Evolutionary conservation across 2,888 invertebrate species (phyloP), one percentile per base, ranked within the genome.

Genomic region (Sinohyriopsis cumingii): DNA sequence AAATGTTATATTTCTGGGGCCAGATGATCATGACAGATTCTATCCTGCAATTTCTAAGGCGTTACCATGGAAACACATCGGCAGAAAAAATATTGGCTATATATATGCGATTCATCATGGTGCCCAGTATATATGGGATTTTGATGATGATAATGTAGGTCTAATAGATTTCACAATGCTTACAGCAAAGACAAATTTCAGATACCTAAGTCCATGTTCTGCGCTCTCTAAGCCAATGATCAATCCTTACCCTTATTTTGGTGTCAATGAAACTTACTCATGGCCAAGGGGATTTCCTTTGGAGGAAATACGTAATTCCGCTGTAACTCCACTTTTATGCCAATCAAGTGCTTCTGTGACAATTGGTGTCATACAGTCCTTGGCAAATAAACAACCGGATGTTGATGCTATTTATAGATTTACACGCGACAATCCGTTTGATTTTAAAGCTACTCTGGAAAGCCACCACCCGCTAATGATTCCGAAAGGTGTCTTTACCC

Each of bases 1-100:
- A 25, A 1, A 25, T 25, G 25, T 25, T 25, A 25, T 25, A 25
- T 25, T 25, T 25, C 25, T 25, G 25, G 25, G 4, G 25, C 25
- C 25, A 25, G 25, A 25, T 25, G 25, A 25, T 25, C 25, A 25
- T 25, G 25, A 25, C 25, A 1, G 25, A 25, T 25, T 25, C 1
- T 25, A 63, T 54, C 68, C 68, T 45, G 15, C 45, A 12, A 54
- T 68, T 33, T 45, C 63, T 5, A 45, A 63, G n/a, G 3, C 45
- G 4, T 24, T 63, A 24, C 57, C 68, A 9, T 28, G 20, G 18
- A 63, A 59, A 9, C 55, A 63, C 24, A 53, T 67, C n/a, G 53
- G 67, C 20, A 28, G 67, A 54, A 67, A 67, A 22, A 67, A 67
- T 67, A 60, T 67, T 24, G 68, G 68, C 5, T 68, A 63, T 63